These are phyloP conservation scores for Chamaetylas fuelleborni DNA, from an alignment of 2,113 vertebrate species.

Conservation along the genomic window DNA sequence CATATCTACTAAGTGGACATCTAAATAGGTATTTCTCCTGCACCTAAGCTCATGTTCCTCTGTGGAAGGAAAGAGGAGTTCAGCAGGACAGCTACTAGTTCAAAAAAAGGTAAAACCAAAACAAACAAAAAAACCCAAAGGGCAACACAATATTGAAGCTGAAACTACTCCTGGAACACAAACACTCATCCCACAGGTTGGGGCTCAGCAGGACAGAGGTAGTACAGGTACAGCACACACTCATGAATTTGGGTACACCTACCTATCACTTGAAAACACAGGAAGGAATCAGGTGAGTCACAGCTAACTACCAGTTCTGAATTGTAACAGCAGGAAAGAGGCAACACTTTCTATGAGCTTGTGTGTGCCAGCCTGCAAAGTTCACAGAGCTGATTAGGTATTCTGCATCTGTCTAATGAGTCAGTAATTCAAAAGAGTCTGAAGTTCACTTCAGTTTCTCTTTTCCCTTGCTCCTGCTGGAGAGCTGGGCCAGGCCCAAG, in stretches of 20 bases:
- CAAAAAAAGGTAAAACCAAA: not conserved
- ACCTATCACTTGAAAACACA: not conserved
- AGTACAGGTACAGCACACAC: not conserved
- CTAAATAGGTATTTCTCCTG: slow-evolving; percentile 73
- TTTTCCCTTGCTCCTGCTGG: not conserved
- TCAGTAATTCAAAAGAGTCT: not conserved
- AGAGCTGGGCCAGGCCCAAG: not conserved
- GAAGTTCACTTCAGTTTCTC: not conserved
- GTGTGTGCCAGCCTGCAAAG: not conserved
- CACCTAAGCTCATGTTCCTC: slow-evolving; percentile 72
- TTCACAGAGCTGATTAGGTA: not conserved
- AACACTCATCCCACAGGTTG: not conserved
- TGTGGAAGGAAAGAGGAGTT: slow-evolving; percentile 74
- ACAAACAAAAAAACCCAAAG: not conserved
- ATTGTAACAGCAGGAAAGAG: not conserved
- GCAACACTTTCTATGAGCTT: not conserved
- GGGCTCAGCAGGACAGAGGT: not conserved
- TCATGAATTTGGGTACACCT: not conserved
- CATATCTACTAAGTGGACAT: slow-evolving; percentile 72
- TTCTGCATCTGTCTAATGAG: not conserved
- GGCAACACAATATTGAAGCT: slow-evolving; percentile 15
- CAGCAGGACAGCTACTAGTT: slow-evolving; percentile 61
- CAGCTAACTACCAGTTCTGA: not conserved
- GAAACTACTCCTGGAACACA: slow-evolving; percentile 2
- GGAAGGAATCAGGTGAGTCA: not conserved